phyloP scores from a whole-genome alignment of 2,797 vertebrate species.

The Selene dorsalis region DNA sequence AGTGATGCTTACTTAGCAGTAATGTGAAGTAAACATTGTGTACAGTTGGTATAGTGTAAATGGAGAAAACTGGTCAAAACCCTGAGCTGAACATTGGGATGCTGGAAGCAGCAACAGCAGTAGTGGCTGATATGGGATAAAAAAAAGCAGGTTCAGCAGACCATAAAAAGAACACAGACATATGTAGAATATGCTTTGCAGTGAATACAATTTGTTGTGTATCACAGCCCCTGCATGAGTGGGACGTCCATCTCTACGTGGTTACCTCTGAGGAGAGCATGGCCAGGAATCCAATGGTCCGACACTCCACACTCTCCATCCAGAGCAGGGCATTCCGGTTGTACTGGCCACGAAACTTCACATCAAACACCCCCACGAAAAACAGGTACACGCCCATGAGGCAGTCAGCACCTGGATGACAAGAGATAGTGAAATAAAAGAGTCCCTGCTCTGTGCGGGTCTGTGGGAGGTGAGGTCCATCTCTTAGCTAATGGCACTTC shows the following conservation, averaged over 20 bases:
- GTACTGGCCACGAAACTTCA: slow-evolving; percentile 87
- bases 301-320: slow-evolving; percentile 86
- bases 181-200: neutral
- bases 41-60: neutral
- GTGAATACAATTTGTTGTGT: too few species aligned
- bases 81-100: neutral
- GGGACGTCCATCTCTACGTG: neutral
- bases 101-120: neutral
- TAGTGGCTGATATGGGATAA: neutral
- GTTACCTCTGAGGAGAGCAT: slow-evolving; percentile 87
- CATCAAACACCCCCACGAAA: slow-evolving; percentile 85
- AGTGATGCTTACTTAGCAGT: neutral
- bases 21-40: neutral
- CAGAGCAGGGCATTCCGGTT: slow-evolving; percentile 87
- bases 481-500: slow-evolving; percentile 10
- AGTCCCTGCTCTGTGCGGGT: neutral
- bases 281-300: slow-evolving; percentile 85
- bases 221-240: neutral
- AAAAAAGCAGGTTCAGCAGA: slow-evolving; percentile 4
- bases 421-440: neutral
- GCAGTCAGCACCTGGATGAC: slow-evolving; percentile 85
- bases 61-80: neutral
- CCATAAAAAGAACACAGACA: neutral
- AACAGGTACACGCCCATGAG: slow-evolving; percentile 89
- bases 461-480: neutral